phyloP scores from a whole-genome alignment of 2,888 invertebrate species.

The Leucoma salicis region DNA sequence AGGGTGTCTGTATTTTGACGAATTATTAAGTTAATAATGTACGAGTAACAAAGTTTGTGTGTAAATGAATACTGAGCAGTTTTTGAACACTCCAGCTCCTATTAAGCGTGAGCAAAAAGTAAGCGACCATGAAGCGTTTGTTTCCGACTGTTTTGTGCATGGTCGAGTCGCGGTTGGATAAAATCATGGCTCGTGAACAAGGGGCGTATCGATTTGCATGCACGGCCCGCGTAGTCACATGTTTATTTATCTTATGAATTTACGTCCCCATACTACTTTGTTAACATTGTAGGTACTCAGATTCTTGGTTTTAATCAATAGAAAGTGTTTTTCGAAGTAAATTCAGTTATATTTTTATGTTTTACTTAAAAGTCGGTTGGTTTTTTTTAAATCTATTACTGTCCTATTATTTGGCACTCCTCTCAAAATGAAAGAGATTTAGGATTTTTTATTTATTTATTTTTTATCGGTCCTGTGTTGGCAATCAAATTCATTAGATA shows the following conservation, averaged over 20 bases:
- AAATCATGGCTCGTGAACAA: conserved; percentile 12
- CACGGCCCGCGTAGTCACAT: conserved; percentile 26
- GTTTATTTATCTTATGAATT: background rate
- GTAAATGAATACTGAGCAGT: conserved; percentile 36
- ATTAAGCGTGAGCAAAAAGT: conserved; percentile 40
- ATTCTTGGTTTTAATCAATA: too few relatives aligned
- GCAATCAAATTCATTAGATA: too few relatives aligned
- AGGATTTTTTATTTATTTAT: too few relatives aligned
- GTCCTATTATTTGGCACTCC: too few relatives aligned
- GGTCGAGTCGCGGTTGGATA: background rate
- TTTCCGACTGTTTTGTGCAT: conserved; percentile 49
- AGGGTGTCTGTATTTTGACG: conserved; percentile 20
- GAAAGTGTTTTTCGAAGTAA: too few relatives aligned
- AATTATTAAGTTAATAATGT: conserved; percentile 24
- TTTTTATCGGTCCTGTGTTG: too few relatives aligned
- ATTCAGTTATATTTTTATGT: too few relatives aligned
- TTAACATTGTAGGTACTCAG: too few relatives aligned
- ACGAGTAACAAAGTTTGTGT: conserved; percentile 26
- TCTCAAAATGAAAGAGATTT: too few relatives aligned
- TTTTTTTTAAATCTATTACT: too few relatives aligned
- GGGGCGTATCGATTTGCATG: conserved; percentile 45
- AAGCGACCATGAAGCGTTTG: conserved; percentile 44
- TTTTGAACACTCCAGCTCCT: conserved; percentile 29
- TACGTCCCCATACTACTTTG: too few relatives aligned
- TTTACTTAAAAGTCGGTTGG: too few relatives aligned